Conservation (phyloP, 2,797 vertebrate genomes). For the Galagoides demidoff region DNA sequence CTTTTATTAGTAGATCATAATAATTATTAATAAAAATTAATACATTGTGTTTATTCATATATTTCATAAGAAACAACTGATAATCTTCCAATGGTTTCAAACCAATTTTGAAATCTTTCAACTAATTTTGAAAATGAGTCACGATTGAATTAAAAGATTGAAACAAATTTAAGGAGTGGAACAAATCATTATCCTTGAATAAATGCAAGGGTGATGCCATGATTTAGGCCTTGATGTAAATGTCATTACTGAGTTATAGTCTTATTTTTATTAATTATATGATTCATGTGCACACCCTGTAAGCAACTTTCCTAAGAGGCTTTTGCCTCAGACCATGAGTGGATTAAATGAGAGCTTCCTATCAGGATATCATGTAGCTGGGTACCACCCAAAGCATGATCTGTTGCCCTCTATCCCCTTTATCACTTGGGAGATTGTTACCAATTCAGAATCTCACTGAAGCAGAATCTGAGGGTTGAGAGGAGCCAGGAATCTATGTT, state of each 20-base stretch:
- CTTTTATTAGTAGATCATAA: constrained; percentile 22
- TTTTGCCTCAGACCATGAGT: neutral
- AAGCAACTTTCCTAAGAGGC: neutral
- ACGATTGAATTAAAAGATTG: constrained; percentile 33
- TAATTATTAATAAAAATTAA: constrained; percentile 32
- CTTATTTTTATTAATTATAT: neutral
- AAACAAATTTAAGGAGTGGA: constrained; percentile 23
- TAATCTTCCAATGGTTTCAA: neutral
- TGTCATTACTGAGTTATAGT: neutral
- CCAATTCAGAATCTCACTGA: neutral
- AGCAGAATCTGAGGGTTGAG: neutral
- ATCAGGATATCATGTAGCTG: neutral
- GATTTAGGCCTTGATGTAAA: neutral
- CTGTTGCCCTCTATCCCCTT: neutral
- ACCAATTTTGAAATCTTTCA: too few species aligned
- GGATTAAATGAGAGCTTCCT: neutral
- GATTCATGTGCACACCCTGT: neutral
- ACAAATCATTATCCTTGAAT: constrained; percentile 1
- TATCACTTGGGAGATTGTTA: neutral
- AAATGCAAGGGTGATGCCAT: neutral
- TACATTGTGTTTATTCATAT: neutral
- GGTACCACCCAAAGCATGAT: neutral
- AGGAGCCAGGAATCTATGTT: neutral
- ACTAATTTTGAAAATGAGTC: constrained; percentile 12
- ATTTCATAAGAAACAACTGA: constrained; percentile 7